Base-by-base conservation (phyloP, 2,113 vertebrate species). In the Amblyornis subalaris region DNA sequence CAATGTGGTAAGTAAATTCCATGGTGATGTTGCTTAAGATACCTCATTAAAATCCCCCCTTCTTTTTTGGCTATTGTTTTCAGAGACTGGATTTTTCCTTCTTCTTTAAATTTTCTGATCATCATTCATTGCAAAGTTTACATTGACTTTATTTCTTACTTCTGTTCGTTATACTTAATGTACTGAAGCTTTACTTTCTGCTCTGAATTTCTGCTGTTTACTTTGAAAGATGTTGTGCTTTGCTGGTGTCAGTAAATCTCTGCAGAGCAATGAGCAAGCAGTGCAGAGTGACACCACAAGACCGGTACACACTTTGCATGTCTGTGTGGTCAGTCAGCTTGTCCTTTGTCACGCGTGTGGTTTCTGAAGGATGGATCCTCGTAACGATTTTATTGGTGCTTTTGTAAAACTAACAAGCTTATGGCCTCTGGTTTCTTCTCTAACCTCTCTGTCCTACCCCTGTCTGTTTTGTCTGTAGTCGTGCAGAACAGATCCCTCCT, bases 401-500 rank as follows among this genome's bases (percentile, higher is more conserved):
- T 89, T 93, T 94, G 85, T 97, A 92, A 89, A 95, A 98, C 98
- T 98, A 98, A 98, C 97, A 94, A 91, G n/a, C 96, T 95, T 95
- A 90, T 51, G 33, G 47, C 92, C 81, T 94, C 85, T 91, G 93
- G 94, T 96, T 96, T 97, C 95, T 98, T 96, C 95, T 95, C 97
- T 98, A 98, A 98, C 96, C 86, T 97, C 92, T 98, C 96, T 97
- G 91, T 97, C 97, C 97, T 94, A 75, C 82, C 93, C 95, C 71
- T 97, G 96, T 98, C 97, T 98, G 97, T 98, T 97, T 98, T 97
- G 97, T 98, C 96, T 98, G 97, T 98, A 99, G 99, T 98, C 99
- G 98, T 97, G 99, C 99, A 95, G 99, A 99, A 97, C 99, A 99
- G 98, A 98, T 99, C 81, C 99, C 99, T 97, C 99, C 99, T 97